Evolutionary conservation across 92 coral and sea anemone species (phyloP).

Genomic region (Porites cylindrica): DNA sequence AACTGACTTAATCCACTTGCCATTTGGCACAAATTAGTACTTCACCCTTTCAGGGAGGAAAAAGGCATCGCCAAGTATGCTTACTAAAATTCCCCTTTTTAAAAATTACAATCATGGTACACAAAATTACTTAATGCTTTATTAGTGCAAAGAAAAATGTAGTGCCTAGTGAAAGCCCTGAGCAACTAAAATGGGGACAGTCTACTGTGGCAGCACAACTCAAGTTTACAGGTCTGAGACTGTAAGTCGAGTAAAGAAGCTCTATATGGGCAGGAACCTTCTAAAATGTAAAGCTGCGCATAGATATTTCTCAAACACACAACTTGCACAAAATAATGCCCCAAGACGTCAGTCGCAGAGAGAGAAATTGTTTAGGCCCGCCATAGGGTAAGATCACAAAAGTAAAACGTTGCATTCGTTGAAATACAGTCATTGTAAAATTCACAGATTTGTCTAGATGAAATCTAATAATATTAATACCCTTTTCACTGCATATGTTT

Average conservation of each 20-base stretch:
- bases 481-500: background rate
- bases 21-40: background rate
- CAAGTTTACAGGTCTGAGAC: background rate
- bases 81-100: conserved; percentile 28
- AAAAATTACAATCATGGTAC: conserved; percentile 38
- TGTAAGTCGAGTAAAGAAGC: too few species aligned
- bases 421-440: conserved; percentile 1
- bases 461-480: background rate
- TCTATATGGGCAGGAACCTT: too few species aligned
- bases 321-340: too few species aligned
- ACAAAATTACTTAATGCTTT: conserved; percentile 8
- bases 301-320: too few species aligned
- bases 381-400: too few species aligned
- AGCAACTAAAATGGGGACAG: conserved; percentile 25
- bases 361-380: too few species aligned
- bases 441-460: background rate
- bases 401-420: background rate
- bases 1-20: conserved; percentile 4
- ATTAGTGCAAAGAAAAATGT: conserved; percentile 23
- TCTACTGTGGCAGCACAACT: background rate
- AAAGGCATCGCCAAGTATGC: conserved; percentile 30
- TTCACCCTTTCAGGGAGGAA: background rate
- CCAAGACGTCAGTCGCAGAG: too few species aligned
- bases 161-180: background rate
- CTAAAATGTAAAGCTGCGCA: too few species aligned